A percentile compares a stretch with the other conserved stretches of the same genome.
Conservation (phyloP, 2,113 vertebrate species). For the Planiliza haematocheilus region DNA sequence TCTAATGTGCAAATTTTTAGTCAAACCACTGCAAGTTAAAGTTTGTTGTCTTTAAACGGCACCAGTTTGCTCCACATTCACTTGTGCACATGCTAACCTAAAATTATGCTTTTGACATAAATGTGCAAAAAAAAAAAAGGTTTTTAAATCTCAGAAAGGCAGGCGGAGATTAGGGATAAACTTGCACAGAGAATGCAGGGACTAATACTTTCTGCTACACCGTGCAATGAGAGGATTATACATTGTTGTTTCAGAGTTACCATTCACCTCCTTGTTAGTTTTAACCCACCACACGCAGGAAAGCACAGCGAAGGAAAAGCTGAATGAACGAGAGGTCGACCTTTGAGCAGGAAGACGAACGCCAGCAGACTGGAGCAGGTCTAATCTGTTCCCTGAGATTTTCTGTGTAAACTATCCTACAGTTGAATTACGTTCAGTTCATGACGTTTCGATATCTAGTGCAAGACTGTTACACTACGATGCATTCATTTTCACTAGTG, state of each 20-base stretch:
- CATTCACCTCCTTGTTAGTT: slow-evolving; percentile 34
- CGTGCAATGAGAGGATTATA: neutral
- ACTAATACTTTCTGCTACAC: slow-evolving; percentile 12
- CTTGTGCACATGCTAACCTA: no score
- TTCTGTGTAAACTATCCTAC: neutral
- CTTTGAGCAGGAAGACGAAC: slow-evolving; percentile 4
- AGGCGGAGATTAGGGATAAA: neutral
- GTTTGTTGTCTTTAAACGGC: no score
- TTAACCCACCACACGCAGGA: slow-evolving; percentile 25
- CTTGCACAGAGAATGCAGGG: slow-evolving; percentile 24
- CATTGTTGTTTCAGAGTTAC: slow-evolving; percentile 45
- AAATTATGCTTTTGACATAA: no score
- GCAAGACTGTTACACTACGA: no score
- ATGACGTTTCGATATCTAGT: no score
- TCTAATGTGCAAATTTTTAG: no score
- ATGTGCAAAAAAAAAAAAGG: no score
- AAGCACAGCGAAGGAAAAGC: slow-evolving; percentile 5
- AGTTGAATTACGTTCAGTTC: no score
- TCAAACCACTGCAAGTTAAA: no score
- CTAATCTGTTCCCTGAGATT: neutral
- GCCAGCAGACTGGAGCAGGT: neutral
- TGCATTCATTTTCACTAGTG: no score
- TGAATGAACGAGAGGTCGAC: slow-evolving; percentile 23
- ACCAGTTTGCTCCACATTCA: no score
- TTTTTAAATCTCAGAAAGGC: neutral